Conservation (phyloP, 1,140 invertebrate species). For the Dufourea novaeangliae region DNA sequence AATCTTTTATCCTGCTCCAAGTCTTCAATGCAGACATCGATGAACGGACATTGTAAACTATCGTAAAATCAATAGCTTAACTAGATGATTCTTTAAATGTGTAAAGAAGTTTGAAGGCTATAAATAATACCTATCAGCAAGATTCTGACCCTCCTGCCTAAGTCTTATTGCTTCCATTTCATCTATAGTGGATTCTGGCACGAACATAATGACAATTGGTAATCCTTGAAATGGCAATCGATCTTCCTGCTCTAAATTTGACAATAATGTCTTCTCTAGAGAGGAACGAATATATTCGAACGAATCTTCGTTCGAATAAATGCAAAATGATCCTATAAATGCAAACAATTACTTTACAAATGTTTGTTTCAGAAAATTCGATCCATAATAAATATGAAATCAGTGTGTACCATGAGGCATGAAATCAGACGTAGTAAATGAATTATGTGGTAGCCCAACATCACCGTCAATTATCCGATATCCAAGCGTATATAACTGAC, state of each 20-base stretch:
- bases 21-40: constrained; percentile 89
- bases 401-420: constrained; percentile 86
- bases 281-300: constrained; percentile 96
- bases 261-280: constrained; percentile 94
- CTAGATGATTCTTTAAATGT: background rate
- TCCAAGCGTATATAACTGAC: constrained; percentile 91
- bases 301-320: constrained; percentile 95
- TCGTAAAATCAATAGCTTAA: constrained; percentile 21
- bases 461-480: constrained; percentile 93
- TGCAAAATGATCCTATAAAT: constrained; percentile 89
- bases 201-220: constrained; percentile 94
- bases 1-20: constrained; percentile 84
- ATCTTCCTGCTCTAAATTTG: constrained; percentile 95
- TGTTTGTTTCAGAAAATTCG: background rate
- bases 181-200: constrained; percentile 91
- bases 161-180: constrained; percentile 92
- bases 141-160: constrained; percentile 93
- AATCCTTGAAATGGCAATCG: constrained; percentile 92
- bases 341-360: background rate
- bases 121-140: constrained; percentile 89
- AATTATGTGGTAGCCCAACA: constrained; percentile 89
- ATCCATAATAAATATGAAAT: background rate
- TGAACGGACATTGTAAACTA: constrained; percentile 93
- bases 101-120: background rate
- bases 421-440: constrained; percentile 89